Conservation (phyloP, 2,797 vertebrate species). For the Gadopsis bispinosus region DNA sequence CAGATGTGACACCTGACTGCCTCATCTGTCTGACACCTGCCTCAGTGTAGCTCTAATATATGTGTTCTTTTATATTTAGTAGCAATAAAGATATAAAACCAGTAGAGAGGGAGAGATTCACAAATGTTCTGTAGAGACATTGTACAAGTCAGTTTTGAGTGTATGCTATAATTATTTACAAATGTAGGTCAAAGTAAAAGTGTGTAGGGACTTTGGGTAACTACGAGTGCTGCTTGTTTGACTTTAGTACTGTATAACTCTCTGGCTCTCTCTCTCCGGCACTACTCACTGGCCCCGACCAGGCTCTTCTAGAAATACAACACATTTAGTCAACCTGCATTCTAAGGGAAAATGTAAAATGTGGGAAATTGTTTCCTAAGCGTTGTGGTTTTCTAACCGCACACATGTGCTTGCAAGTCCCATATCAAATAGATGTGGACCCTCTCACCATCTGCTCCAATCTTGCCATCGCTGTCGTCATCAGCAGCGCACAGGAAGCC, state of each 20-base stretch:
- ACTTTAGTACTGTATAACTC: neutral
- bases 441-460: slow-evolving; percentile 90
- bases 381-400: neutral
- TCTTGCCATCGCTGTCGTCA: slow-evolving; percentile 92
- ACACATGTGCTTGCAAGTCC: neutral
- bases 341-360: neutral
- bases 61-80: neutral
- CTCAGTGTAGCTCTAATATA: neutral
- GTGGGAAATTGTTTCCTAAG: neutral
- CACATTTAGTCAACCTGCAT: neutral
- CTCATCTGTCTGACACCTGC: neutral
- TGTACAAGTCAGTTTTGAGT: neutral
- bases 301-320: neutral
- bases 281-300: no score
- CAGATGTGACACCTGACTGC: neutral
- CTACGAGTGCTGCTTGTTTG: neutral
- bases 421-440: neutral
- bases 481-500: slow-evolving; percentile 90
- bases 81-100: neutral
- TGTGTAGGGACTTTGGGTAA: neutral
- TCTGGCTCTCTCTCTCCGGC: neutral
- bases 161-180: neutral
- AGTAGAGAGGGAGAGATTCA: neutral
- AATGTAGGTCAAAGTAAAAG: neutral
- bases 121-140: neutral